phyloP scores from a whole-genome alignment of 2,797 vertebrate species.

The Artibeus jamaicensis region DNA sequence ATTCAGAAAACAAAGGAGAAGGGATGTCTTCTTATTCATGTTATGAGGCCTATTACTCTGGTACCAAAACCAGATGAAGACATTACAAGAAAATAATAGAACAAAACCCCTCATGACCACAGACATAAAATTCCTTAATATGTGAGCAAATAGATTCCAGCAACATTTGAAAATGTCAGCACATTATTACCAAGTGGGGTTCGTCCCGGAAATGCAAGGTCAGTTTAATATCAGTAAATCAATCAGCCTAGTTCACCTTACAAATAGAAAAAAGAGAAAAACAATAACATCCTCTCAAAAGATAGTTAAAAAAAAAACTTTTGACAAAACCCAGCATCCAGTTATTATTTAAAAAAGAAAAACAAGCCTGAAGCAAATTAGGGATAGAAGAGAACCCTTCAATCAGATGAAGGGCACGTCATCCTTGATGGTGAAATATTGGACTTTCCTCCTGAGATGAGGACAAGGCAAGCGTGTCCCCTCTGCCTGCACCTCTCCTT shows the following conservation, averaged over 20 bases:
- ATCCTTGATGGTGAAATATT: fast-evolving
- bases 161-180: neutral
- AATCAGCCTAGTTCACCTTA: neutral
- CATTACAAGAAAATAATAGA: neutral
- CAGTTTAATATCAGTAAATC: neutral
- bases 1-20: neutral
- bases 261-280: neutral
- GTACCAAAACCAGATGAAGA: neutral
- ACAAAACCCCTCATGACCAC: neutral
- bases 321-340: neutral
- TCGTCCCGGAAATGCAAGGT: neutral
- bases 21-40: too few relatives aligned
- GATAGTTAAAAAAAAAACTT: neutral
- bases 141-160: neutral
- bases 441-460: too few relatives aligned
- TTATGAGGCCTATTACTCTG: neutral
- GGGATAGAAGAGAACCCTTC: neutral
- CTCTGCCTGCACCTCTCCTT: neutral
- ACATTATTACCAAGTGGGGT: neutral
- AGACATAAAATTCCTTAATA: neutral
- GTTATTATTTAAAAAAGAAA: neutral
- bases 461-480: fast-evolving
- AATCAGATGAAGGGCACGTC: neutral
- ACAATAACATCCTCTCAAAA: neutral
- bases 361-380: neutral